A percentile compares a stretch with the other conserved stretches of the same genome.
Conservation (phyloP, 2,113 vertebrate species). For the Xiphophorus maculatus region DNA sequence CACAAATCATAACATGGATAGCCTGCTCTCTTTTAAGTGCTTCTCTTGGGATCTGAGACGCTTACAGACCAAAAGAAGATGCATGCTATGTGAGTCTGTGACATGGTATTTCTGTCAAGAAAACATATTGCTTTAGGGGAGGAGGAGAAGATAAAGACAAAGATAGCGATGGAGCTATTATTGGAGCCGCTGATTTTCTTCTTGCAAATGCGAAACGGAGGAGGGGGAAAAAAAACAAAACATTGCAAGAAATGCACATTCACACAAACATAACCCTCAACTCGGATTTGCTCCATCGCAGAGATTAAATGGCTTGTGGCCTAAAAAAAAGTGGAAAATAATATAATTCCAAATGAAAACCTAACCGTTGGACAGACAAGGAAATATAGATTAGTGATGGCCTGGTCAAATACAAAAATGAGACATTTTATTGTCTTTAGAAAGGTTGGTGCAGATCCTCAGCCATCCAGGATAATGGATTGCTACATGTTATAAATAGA, state of each 20-base stretch:
- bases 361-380: neutral
- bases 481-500: too few relatives aligned
- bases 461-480: too few relatives aligned
- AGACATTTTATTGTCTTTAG: too few relatives aligned
- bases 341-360: neutral
- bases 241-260: constrained; percentile 28
- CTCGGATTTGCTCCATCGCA: neutral
- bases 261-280: constrained; percentile 15
- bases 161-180: constrained; percentile 55
- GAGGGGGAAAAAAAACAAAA: constrained; percentile 15
- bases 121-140: constrained; percentile 47
- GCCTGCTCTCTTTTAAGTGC: constrained; percentile 50
- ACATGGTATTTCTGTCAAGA: constrained; percentile 48
- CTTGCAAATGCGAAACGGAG: constrained; percentile 34
- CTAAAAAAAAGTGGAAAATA: neutral
- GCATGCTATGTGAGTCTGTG: constrained; percentile 27
- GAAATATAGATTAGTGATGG: neutral
- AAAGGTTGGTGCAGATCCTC: too few relatives aligned
- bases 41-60: constrained; percentile 40
- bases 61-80: constrained; percentile 44
- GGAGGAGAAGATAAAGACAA: constrained; percentile 61
- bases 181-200: constrained; percentile 35
- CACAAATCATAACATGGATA: constrained; percentile 39
- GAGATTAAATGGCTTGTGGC: neutral
- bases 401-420: too few relatives aligned